Evolutionary conservation across 2,797 vertebrate species (phyloP).

Genomic region (Graptemys geographica): DNA sequence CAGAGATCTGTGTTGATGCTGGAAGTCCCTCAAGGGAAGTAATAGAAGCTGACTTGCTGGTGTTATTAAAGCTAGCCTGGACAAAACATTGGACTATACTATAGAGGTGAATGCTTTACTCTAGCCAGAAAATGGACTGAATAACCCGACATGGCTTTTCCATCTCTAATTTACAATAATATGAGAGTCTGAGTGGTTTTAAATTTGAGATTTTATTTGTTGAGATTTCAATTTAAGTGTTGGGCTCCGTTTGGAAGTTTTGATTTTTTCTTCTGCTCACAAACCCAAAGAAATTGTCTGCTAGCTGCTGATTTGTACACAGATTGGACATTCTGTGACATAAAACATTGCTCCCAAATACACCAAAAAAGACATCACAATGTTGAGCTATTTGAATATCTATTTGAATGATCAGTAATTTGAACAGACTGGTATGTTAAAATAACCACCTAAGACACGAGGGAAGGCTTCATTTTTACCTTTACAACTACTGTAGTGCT

Average conservation of each 20-base stretch:
- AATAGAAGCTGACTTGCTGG: neutral
- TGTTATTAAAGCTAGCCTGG: neutral
- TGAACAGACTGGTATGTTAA: neutral
- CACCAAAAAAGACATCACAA: neutral
- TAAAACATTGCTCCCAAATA: neutral
- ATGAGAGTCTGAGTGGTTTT: neutral
- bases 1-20: neutral
- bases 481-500: neutral
- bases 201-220: neutral
- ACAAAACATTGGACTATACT: neutral
- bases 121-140: neutral
- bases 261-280: neutral
- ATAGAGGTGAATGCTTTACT: neutral
- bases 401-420: constrained; percentile 13
- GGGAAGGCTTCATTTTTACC: neutral
- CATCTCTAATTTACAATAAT: neutral
- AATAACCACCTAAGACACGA: neutral
- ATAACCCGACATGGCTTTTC: neutral
- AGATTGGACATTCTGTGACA: neutral
- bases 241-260: neutral
- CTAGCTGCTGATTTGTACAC: neutral
- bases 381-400: constrained; percentile 13
- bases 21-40: neutral
- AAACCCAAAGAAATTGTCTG: neutral
- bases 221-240: neutral